These are phyloP conservation scores for Ceratitis capitata DNA, from an alignment of 1,140 invertebrate genomes.

Conservation along the genomic window DNA sequence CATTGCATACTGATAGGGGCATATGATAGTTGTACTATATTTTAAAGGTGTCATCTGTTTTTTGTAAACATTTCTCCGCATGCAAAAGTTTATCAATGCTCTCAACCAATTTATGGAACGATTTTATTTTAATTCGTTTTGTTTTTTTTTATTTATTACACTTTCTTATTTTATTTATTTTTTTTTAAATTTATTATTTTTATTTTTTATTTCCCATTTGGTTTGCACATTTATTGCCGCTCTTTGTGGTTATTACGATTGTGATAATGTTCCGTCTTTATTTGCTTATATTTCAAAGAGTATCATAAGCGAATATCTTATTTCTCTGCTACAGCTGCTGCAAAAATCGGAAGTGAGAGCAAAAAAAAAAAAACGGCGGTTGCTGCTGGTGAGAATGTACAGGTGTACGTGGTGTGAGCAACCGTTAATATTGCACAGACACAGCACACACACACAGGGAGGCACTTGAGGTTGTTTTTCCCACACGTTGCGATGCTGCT, in stretches of 20 bases:
- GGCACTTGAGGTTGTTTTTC: neutral
- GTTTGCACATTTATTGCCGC: conserved; percentile 1
- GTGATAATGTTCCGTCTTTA: conserved; percentile 23
- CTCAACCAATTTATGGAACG: too few relatives aligned
- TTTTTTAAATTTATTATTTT: neutral
- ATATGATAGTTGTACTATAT: too few relatives aligned
- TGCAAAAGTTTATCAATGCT: too few relatives aligned
- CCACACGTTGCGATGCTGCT: neutral
- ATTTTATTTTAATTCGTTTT: too few relatives aligned
- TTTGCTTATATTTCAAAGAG: conserved; percentile 1
- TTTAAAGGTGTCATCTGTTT: neutral
- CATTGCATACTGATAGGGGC: neutral
- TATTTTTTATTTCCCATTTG: neutral
- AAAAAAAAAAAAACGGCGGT: neutral
- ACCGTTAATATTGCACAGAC: too few relatives aligned
- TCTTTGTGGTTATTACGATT: conserved; percentile 9
- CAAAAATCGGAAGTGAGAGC: neutral
- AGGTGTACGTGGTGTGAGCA: neutral
- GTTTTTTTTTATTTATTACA: too few relatives aligned
- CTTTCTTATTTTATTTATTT: neutral
- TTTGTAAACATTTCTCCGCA: too few relatives aligned
- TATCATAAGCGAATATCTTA: conserved; percentile 17
- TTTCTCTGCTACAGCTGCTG: neutral
- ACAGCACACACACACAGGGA: neutral
- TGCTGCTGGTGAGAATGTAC: neutral